Evolutionary conservation across 2,888 invertebrate genomes (phyloP), one percentile per base, ranked within the genome.

Genomic region (Azorinus chamasolen): DNA sequence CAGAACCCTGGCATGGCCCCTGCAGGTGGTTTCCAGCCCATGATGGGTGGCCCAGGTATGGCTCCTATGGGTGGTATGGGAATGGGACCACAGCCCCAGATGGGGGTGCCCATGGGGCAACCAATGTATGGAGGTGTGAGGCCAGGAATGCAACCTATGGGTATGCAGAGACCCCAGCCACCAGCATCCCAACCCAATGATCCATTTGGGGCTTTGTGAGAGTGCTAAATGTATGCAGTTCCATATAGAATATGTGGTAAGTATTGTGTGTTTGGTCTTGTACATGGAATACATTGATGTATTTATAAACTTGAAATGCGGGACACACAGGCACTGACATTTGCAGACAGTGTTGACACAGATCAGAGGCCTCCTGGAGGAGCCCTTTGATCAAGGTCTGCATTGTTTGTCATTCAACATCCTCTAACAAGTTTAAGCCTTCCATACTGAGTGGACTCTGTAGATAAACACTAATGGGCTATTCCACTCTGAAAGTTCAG

Each of bases 121-220:
- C 75, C 78, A 22, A 71, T 66, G 71, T 63, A 54, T 43, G 64
- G 66, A 62, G 73, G 70, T 18, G 77, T 83, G 65, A 74, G 72
- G 32, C 83, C 85, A 71, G 83, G 83, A 5, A 79, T 82, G 83
- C 69, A 72, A 24, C 81, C 83, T 62, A 83, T 83, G 39, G 82
- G 75, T n/a, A 83, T 80, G 77, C 73, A 57, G 51, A 70, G 65
- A 48, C 70, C 79, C 27, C 84, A 79, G 39, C 83, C 86, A 4
- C 79, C 80, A 24, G 79, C 78, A 54, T 69, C 73, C 41, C 82
- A 86, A 57, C 83, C 83, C 51, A 88, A 89, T 76, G 90, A 90
- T 70, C 90, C 90, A 20, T 90, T 90, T 79, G 90, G 90, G 43
- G 86, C 89, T 50, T 90, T 90, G 87, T 90, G 90, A 90, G 73